phyloP scores from a whole-genome alignment of 2,113 vertebrate genomes.

The Calidris pugnax region DNA sequence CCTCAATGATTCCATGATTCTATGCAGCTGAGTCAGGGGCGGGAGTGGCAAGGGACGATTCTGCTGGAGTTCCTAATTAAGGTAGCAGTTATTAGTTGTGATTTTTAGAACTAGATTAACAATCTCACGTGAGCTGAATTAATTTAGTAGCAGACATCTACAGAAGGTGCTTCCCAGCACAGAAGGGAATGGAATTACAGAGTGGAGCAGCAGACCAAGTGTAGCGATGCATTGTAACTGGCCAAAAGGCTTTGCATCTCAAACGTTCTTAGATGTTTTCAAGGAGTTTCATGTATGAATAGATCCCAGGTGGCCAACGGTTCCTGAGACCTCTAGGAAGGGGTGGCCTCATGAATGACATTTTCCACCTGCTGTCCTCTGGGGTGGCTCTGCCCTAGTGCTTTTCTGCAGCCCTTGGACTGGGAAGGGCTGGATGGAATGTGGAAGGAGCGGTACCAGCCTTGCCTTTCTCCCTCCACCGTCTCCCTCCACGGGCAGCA shows the following conservation, averaged over 20 bases:
- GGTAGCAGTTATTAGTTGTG: background rate
- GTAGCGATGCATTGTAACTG: background rate
- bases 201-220: background rate
- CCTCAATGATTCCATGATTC: too few species aligned
- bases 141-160: background rate
- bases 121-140: background rate
- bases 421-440: background rate
- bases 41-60: background rate
- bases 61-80: background rate
- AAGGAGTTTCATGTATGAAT: background rate
- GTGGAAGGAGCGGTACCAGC: background rate
- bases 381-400: background rate
- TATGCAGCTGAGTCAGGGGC: background rate
- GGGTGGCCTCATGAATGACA: background rate
- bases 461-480: background rate
- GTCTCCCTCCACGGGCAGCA: background rate
- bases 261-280: background rate
- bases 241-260: background rate
- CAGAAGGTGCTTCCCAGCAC: background rate
- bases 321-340: background rate
- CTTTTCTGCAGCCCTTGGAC: background rate
- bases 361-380: background rate
- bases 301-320: background rate
- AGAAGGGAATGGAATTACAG: background rate
- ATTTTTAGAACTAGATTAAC: background rate